Evolutionary conservation across 2,113 vertebrate species (phyloP).

Genomic region (Xiphophorus couchianus): DNA sequence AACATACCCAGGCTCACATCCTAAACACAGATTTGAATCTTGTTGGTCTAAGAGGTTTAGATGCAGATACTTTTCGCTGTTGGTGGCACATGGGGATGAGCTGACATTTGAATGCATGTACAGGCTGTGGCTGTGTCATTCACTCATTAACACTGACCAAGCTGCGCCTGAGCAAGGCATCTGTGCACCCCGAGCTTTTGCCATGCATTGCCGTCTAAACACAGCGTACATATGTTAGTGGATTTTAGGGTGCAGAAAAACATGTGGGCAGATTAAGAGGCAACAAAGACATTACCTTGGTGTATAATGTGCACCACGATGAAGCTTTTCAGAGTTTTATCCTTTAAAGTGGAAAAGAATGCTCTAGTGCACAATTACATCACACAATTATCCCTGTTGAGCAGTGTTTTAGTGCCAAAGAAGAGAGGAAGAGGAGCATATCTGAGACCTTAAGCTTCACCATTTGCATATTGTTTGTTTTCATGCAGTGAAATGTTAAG

Average conservation of each 20-base stretch:
- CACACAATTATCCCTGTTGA: slow-evolving; percentile 12
- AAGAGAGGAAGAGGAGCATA: slow-evolving; percentile 50
- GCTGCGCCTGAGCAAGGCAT: slow-evolving; percentile 41
- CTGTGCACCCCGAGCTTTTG: slow-evolving; percentile 4
- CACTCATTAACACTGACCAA: slow-evolving; percentile 27
- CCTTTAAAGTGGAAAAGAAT: slow-evolving; percentile 29
- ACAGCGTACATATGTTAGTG: slow-evolving; percentile 17
- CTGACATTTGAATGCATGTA: slow-evolving; percentile 77
- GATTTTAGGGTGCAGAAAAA: slow-evolving; percentile 22
- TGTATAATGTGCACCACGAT: slow-evolving; percentile 1
- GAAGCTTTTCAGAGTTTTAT: slow-evolving; percentile 18
- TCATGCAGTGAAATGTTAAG: slow-evolving; percentile 55
- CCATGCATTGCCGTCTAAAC: slow-evolving; percentile 30
- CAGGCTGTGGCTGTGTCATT: slow-evolving; percentile 45
- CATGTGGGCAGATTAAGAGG: slow-evolving; percentile 24
- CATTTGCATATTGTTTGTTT: slow-evolving; percentile 72
- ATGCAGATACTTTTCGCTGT: slow-evolving; percentile 30
- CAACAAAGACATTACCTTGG: slow-evolving; percentile 27
- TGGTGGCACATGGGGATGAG: slow-evolving; percentile 70
- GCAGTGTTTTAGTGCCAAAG: slow-evolving; percentile 44
- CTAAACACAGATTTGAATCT: slow-evolving; percentile 74
- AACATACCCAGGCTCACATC: slow-evolving; percentile 59
- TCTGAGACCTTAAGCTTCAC: slow-evolving; percentile 67
- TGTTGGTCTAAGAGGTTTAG: slow-evolving; percentile 54
- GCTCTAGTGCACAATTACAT: slow-evolving; percentile 32